Percentiles rank a stretch among this genome's conserved stretches.
These are phyloP conservation scores for Plectus sambesii DNA, from an alignment of 1,140 invertebrate genomes.

Conservation along the genomic window DNA sequence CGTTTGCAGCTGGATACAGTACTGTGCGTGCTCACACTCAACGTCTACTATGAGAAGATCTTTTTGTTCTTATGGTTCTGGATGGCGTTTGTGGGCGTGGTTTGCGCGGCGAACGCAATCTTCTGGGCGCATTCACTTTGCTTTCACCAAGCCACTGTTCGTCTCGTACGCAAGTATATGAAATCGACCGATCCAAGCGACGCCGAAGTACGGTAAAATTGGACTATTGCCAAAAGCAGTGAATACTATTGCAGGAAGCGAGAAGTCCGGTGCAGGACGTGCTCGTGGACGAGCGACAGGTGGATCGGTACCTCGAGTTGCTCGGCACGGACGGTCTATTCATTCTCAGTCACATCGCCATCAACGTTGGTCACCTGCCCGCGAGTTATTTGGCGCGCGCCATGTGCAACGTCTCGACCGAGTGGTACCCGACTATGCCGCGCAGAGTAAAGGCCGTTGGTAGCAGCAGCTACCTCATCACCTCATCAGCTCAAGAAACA, in stretches of 20 bases:
- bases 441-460: no score
- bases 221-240: conserved; percentile 1
- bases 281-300: no score
- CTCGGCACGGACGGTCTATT: conserved; percentile 40
- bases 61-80: conserved; percentile 48
- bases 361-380: conserved; percentile 42
- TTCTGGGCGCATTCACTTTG: conserved; percentile 27
- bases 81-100: conserved; percentile 44
- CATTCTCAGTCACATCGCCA: conserved; percentile 39
- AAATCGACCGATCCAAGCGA: conserved; percentile 3
- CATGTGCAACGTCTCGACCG: conserved; percentile 42
- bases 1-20: conserved; percentile 44
- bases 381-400: conserved; percentile 41
- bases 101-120: conserved; percentile 33
- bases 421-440: no score
- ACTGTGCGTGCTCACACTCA: conserved; percentile 46
- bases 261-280: conserved; percentile 22
- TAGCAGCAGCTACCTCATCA: no score
- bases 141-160: conserved; percentile 7
- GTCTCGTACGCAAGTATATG: conserved; percentile 14
- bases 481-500: no score
- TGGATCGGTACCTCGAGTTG: conserved; percentile 34
- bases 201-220: conserved; percentile 1
- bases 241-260: background rate
- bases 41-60: conserved; percentile 49